Evolutionary conservation across 2,113 vertebrate species (phyloP), one percentile per base, ranked within the genome.

Genomic region (Turdus rufiventris): DNA sequence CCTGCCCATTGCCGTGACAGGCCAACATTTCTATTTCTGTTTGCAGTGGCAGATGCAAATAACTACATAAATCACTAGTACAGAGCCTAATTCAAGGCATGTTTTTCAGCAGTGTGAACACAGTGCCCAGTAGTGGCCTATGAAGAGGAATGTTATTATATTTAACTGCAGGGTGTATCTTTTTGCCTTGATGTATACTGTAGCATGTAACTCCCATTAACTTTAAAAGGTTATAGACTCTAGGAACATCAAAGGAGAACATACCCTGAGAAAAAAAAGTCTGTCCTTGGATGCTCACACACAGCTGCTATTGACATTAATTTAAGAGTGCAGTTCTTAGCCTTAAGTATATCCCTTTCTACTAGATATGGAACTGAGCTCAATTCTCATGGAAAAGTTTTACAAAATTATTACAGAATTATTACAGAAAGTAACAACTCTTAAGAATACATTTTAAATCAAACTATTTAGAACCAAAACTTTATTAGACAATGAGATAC

Each of bases 231-330:
- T 54, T 94, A 75, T 21, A 84, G 36, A 56, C 47, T 87, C 48
- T 16, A 71, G 73, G 45, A 96, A 95, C 57, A 85, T 85, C 53
- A 85, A 91, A 95, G 74, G 28, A 75, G 28, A 87, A 74, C n/a
- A 75, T 40, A 91, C 19, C 40, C 53, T 65, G 26, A 75, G 61
- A 70, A 70, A 85, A 75, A 74, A 48, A 65, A 38, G 9, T 56
- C 48, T 94, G 42, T 73, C 47, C 34, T 92, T 87, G 66, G 31
- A 61, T 85, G 57, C 66, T 91, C 24, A 71, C 6, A 18, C 38
- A 75, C 8, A 89, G 53, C 61, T 85, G 28, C 65, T 94, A 24
- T 53, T 67, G 48, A 75, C 28, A 9, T 75, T 31, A 78, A 78
- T 56, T 24, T 18, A 29, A 79, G 31, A 85, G 29, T 72, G 19